Percentiles rank a stretch among this genome's conserved stretches.
Evolutionary conservation across 1,140 invertebrate species (phyloP).

Genomic region (Orius insidiosus): DNA sequence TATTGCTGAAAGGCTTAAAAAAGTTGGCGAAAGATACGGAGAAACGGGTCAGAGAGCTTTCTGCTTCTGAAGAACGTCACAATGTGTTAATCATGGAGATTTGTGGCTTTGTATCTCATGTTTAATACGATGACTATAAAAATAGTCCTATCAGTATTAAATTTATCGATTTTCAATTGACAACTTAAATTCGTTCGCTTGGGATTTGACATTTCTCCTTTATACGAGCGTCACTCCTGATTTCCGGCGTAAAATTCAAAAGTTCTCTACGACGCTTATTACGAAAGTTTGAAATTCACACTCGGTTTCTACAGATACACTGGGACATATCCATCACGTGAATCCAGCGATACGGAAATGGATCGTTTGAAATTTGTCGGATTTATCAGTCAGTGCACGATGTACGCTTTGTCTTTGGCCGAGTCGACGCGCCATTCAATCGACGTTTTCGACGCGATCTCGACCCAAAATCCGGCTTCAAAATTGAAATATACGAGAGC

Average conservation of each 20-base stretch:
- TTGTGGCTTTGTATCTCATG: constrained; percentile 34
- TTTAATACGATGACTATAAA: constrained; percentile 20
- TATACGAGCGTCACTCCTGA: neutral
- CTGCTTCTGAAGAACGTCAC: too few species aligned
- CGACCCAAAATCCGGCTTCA: too few species aligned
- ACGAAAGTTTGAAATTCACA: too few species aligned
- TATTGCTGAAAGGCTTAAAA: too few species aligned
- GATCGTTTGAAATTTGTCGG: neutral
- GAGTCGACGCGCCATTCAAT: neutral
- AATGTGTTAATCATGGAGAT: constrained; percentile 30
- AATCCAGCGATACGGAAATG: neutral
- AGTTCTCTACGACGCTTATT: too few species aligned
- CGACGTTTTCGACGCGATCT: neutral
- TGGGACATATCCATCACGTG: neutral
- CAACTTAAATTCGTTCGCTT: constrained; percentile 9
- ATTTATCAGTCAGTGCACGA: neutral
- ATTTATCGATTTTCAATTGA: constrained; percentile 12
- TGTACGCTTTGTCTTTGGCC: neutral
- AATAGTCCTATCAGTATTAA: constrained; percentile 4
- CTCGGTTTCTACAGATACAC: neutral
- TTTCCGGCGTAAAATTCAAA: too few species aligned
- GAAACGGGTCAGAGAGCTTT: too few species aligned
- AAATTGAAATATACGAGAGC: too few species aligned
- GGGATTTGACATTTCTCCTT: constrained; percentile 5
- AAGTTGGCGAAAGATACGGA: too few species aligned